Base-by-base conservation (phyloP, 1,140 invertebrate genomes). In the Chelonus insularis region DNA sequence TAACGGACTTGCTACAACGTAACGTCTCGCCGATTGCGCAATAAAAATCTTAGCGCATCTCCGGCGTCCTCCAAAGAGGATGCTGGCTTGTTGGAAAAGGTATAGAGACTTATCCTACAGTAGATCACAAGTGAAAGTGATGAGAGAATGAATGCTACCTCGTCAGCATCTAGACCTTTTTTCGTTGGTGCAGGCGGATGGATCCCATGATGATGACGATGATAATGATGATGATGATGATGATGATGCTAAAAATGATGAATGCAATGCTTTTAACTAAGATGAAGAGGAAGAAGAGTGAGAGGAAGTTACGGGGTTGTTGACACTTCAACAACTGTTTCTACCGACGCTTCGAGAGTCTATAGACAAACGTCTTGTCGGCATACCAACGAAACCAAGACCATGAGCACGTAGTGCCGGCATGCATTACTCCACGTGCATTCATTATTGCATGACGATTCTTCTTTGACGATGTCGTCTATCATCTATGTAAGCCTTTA, bases 121-220 rank as follows among this genome's bases (percentile, higher is more conserved):
- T 58, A 45, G 37, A 62, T 43, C 73, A 73, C 74, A 67, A 73
- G 75, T 77, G 75, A 77, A 77, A 77, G 75, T 77, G 66, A 70
- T 58, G 61, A 64, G 47, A 67, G 66, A 50, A 57, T 20, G 23
- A 23, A 23, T 55, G 20, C 36, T n/a, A 11, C 8, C 36, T 25
- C 23, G 45, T 20, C 43, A 48, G 57, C 57, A 50, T 60, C 47
- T 45, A 34, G 29, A 54, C 12, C 29, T 52, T 43, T 54, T 43
- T 43, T 20, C n/a, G 50, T 51, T 14, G 57, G 57, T 37, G 47
- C n/a, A 18, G 34, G 57, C 21, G 41, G 43, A 45, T 36, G 43
- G 45, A 25, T 32, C 12, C 36, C 25, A 43, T 57, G 55, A 57
- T 57, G 55, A 58, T 50, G 45, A 16, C 29, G 32, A 34, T 34